Conservation (phyloP, 2,888 invertebrate genomes). For the Lysandra bellargus region DNA sequence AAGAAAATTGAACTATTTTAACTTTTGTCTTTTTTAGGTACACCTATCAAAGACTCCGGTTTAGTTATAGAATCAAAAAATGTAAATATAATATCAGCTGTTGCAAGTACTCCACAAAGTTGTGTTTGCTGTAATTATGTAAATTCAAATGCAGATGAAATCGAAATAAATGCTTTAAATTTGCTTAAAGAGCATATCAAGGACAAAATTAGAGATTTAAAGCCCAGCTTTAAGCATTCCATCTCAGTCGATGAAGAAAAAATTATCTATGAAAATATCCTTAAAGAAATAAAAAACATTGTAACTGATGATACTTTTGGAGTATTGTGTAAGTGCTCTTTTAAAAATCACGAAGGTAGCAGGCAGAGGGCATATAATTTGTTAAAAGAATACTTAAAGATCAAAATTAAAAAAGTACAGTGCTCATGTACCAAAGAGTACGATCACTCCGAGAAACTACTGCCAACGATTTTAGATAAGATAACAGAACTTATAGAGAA, state of each 20-base stretch:
- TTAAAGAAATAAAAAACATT: conserved; percentile 60
- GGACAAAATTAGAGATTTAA: conserved; percentile 58
- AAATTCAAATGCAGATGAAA: conserved; percentile 52
- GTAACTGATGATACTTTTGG: conserved; percentile 57
- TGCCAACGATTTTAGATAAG: conserved; percentile 59
- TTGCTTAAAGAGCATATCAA: conserved; percentile 64
- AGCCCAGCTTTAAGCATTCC: conserved; percentile 48
- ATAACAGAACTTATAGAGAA: conserved; percentile 63
- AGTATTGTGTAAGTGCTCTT: conserved; percentile 54
- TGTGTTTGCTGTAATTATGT: conserved; percentile 59
- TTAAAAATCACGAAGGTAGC: conserved; percentile 50
- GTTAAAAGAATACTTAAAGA: conserved; percentile 69
- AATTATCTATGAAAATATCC: conserved; percentile 54
- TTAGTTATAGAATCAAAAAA: neutral
- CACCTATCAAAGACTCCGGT: neutral
- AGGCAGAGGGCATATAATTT: conserved; percentile 67
- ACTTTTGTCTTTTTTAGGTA: neutral
- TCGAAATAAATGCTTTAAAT: conserved; percentile 67
- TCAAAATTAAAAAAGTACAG: conserved; percentile 64
- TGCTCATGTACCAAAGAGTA: conserved; percentile 53
- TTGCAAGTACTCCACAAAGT: conserved; percentile 24
- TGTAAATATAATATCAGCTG: conserved; percentile 17
- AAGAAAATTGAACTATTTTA: neutral
- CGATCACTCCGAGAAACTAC: conserved; percentile 46
- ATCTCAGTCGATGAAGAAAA: conserved; percentile 57